Percentiles rank a stretch among this genome's conserved stretches.
Evolutionary conservation across 2,113 vertebrate genomes (phyloP).

Genomic region (Cyprinodon tularosa): DNA sequence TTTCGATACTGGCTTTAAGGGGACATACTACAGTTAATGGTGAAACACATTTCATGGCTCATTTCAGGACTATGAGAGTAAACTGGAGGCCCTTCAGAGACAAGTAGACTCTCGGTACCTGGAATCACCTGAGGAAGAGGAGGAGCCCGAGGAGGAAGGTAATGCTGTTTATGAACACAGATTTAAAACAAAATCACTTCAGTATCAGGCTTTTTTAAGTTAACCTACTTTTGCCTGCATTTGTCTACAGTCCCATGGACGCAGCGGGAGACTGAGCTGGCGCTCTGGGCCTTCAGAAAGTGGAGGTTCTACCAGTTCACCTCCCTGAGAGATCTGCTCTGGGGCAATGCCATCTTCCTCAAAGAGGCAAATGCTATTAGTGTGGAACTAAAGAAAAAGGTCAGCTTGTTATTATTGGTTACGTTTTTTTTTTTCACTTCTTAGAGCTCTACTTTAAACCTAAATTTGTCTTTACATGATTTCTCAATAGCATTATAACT

Average conservation of each 20-base stretch:
- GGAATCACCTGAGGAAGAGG: constrained; percentile 93
- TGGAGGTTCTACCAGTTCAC: constrained; percentile 99
- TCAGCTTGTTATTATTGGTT: constrained; percentile 3
- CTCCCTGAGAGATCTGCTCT: constrained; percentile 92
- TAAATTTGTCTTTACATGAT: background rate
- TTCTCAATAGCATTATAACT: too few species aligned
- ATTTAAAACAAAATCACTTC: background rate
- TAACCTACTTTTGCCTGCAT: background rate
- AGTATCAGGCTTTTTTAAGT: background rate
- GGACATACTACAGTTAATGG: background rate
- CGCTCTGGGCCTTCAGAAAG: constrained; percentile 96
- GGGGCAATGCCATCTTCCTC: constrained; percentile 97
- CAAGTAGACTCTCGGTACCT: constrained; percentile 93
- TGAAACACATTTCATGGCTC: background rate
- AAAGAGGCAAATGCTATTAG: constrained; percentile 99
- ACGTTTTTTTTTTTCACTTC: background rate
- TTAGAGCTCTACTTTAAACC: background rate
- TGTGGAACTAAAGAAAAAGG: constrained; percentile 98
- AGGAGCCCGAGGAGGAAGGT: constrained; percentile 97
- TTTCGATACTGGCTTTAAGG: background rate
- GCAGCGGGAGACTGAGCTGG: constrained; percentile 87
- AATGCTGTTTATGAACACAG: constrained; percentile 24
- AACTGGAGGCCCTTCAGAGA: constrained; percentile 93
- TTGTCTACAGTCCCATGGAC: constrained; percentile 89
- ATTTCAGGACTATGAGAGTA: constrained; percentile 95